Evolutionary conservation across 2,888 invertebrate genomes (phyloP).

Genomic region (Willowsia nigromaculata): DNA sequence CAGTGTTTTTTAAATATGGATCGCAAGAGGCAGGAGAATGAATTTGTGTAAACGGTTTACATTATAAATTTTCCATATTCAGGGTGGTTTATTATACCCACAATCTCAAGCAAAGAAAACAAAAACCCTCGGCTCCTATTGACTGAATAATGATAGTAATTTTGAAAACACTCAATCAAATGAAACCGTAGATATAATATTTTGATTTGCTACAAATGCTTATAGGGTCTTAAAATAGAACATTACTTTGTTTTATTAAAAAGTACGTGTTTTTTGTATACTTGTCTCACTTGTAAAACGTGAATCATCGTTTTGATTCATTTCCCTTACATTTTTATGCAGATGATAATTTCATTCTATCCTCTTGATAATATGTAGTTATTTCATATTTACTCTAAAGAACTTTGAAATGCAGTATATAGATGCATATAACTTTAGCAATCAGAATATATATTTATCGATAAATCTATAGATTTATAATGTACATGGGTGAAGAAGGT

Average conservation of each 20-base stretch:
- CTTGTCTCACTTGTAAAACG: conserved; percentile 17
- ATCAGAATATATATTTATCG: not conserved
- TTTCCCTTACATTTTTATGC: not conserved
- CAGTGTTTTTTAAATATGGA: too few species aligned
- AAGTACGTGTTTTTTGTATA: conserved; percentile 17
- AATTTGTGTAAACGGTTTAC: not conserved
- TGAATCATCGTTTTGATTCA: not conserved
- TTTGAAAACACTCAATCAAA: not conserved
- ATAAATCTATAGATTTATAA: not conserved
- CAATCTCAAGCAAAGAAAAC: not conserved
- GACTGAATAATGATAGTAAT: not conserved
- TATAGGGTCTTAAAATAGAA: not conserved
- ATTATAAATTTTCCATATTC: too few species aligned
- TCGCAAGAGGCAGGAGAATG: too few species aligned
- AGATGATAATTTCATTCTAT: too few species aligned
- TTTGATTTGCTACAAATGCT: not conserved
- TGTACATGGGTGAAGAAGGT: not conserved
- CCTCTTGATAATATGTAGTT: too few species aligned
- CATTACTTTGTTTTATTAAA: not conserved
- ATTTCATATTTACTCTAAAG: too few species aligned
- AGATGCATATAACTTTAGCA: not conserved
- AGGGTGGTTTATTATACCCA: not conserved
- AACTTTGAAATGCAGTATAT: not conserved
- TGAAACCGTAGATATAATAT: not conserved
- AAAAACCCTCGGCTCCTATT: not conserved